Conservation (phyloP, 2,113 vertebrate genomes). For the Nerophis lumbriciformis region DNA sequence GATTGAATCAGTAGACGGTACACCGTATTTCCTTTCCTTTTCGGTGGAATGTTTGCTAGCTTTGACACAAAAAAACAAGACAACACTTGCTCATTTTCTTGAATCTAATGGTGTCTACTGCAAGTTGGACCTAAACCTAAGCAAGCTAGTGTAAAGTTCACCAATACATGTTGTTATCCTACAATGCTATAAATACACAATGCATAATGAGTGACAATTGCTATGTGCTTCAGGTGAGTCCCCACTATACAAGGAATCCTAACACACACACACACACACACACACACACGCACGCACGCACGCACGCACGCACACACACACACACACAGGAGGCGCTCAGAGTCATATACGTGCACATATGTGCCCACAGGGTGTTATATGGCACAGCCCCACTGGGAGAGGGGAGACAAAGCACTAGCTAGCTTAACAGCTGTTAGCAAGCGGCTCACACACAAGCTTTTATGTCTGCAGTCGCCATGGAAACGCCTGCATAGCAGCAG, state of each 20-base stretch:
- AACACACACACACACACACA: slow-evolving; percentile 13
- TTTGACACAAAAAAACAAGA: no score
- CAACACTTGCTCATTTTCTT: no score
- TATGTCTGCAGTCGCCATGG: slow-evolving; percentile 61
- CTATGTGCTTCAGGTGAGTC: no score
- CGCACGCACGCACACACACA: slow-evolving; percentile 14
- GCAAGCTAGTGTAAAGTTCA: no score
- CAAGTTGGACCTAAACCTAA: no score
- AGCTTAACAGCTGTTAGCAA: slow-evolving; percentile 45
- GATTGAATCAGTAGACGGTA: no score
- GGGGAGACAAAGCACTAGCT: slow-evolving; percentile 46
- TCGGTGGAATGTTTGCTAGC: no score
- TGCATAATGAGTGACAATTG: no score
- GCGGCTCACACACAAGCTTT: slow-evolving; percentile 30
- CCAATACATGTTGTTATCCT: no score
- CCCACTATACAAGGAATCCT: background rate
- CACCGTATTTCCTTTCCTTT: no score
- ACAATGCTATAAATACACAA: no score
- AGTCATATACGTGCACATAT: background rate
- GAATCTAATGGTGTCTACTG: no score
- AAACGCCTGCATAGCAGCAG: slow-evolving; percentile 51
- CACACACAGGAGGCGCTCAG: background rate
- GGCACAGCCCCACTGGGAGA: slow-evolving; percentile 60
- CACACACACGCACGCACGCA: slow-evolving; percentile 12
- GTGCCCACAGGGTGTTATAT: slow-evolving; percentile 44